phyloP scores from a whole-genome alignment of 2,888 invertebrate species.

The Limnephilus auricula region DNA sequence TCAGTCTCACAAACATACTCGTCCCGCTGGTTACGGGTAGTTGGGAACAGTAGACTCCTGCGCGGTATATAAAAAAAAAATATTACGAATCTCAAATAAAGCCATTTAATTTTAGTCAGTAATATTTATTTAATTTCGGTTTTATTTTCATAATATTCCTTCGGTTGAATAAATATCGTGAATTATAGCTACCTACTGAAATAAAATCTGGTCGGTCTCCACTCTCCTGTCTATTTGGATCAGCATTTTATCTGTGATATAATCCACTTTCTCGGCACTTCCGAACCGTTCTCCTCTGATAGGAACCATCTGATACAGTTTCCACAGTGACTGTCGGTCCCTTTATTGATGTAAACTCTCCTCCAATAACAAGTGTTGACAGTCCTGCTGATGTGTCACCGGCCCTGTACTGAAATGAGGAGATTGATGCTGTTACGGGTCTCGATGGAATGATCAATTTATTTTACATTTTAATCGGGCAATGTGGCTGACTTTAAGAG shows the following conservation, averaged over 20 bases:
- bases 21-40: too few relatives aligned
- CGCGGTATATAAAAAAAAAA: too few relatives aligned
- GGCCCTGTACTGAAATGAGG: slow-evolving; percentile 37
- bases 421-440: slow-evolving; percentile 23
- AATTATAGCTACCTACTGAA: background rate
- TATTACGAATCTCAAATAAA: too few relatives aligned
- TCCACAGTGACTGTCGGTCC: background rate
- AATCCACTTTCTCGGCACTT: background rate
- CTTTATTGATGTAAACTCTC: slow-evolving; percentile 53
- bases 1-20: too few relatives aligned
- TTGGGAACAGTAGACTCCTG: too few relatives aligned
- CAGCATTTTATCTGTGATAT: background rate
- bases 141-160: background rate
- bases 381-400: slow-evolving; percentile 16
- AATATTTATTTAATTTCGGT: too few relatives aligned
- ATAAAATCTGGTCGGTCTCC: background rate
- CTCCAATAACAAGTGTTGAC: slow-evolving; percentile 39
- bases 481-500: background rate
- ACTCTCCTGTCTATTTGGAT: background rate
- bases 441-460: slow-evolving; percentile 4
- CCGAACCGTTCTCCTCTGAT: background rate
- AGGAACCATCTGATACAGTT: slow-evolving; percentile 20
- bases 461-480: background rate
- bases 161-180: background rate
- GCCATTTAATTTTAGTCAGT: too few relatives aligned